phyloP scores from a whole-genome alignment of 2,888 invertebrate genomes.

The Adelognathus sp. region DNA sequence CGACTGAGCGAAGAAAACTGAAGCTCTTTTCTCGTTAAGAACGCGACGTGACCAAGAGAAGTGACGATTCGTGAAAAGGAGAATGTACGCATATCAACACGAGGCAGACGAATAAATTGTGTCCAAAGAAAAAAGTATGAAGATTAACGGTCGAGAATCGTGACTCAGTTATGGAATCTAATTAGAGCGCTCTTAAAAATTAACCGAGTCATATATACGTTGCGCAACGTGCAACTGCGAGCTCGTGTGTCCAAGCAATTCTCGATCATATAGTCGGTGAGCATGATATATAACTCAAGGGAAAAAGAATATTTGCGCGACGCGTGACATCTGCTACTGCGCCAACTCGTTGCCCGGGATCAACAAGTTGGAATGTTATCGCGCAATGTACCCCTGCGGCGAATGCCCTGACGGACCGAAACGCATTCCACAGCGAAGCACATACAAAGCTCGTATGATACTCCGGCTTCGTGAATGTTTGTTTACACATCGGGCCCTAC shows the following conservation, averaged over 20 bases:
- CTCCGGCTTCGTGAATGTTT: slow-evolving; percentile 11
- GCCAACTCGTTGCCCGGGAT: slow-evolving; percentile 41
- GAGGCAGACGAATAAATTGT: slow-evolving; percentile 15
- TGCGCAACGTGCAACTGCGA: neutral
- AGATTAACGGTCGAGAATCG: slow-evolving; percentile 6
- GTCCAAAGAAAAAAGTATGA: neutral
- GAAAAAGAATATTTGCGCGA: slow-evolving; percentile 49
- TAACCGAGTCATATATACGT: neutral
- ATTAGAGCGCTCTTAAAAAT: slow-evolving; percentile 26
- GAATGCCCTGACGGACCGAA: slow-evolving; percentile 47
- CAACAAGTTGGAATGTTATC: slow-evolving; percentile 65
- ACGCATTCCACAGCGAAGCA: slow-evolving; percentile 55
- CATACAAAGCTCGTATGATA: slow-evolving; percentile 50
- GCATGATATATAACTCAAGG: slow-evolving; percentile 37
- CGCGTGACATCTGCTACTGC: slow-evolving; percentile 47
- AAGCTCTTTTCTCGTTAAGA: neutral
- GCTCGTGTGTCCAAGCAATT: slow-evolving; percentile 43
- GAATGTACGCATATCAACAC: neutral
- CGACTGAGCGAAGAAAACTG: no score
- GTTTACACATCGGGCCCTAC: no score
- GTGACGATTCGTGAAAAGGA: neutral
- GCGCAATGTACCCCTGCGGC: slow-evolving; percentile 50
- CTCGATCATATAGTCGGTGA: slow-evolving; percentile 41
- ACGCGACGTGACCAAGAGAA: neutral
- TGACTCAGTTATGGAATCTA: slow-evolving; percentile 47